Evolutionary conservation across 2,113 vertebrate genomes (phyloP).

Genomic region (Sapajus apella): DNA sequence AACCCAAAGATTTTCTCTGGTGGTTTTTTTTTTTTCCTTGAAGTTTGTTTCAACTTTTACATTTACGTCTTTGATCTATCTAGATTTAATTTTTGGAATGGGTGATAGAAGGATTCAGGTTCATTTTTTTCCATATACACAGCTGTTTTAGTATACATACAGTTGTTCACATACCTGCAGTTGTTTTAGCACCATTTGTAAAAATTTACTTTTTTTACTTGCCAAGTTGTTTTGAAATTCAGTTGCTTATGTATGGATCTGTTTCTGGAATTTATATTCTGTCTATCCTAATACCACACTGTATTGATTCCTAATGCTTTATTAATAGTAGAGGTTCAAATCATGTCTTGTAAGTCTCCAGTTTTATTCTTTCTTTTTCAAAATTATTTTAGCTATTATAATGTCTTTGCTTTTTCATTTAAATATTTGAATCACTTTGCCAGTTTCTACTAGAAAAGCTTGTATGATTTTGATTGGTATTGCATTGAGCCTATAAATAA

Average conservation of each 20-base stretch:
- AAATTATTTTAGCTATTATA: neutral
- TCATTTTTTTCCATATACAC: neutral
- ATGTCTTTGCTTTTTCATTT: neutral
- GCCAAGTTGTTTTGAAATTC: neutral
- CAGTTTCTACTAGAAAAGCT: neutral
- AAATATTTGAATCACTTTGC: neutral
- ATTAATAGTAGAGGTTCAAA: neutral
- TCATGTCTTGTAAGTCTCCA: neutral
- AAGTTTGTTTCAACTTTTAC: neutral
- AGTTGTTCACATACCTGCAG: neutral
- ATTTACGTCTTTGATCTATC: neutral
- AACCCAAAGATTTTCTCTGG: neutral
- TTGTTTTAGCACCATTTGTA: neutral
- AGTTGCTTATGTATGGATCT: neutral
- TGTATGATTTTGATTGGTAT: neutral
- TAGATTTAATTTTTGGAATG: neutral
- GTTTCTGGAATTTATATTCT: neutral
- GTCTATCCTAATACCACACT: neutral
- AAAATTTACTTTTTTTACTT: neutral
- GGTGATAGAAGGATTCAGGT: neutral
- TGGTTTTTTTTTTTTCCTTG: neutral
- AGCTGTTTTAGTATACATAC: neutral
- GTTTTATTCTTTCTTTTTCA: neutral
- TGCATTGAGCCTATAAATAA: neutral
- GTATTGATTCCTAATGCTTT: neutral